Evolutionary conservation across 2,888 invertebrate species (phyloP).

Genomic region (Cenopis cana): DNA sequence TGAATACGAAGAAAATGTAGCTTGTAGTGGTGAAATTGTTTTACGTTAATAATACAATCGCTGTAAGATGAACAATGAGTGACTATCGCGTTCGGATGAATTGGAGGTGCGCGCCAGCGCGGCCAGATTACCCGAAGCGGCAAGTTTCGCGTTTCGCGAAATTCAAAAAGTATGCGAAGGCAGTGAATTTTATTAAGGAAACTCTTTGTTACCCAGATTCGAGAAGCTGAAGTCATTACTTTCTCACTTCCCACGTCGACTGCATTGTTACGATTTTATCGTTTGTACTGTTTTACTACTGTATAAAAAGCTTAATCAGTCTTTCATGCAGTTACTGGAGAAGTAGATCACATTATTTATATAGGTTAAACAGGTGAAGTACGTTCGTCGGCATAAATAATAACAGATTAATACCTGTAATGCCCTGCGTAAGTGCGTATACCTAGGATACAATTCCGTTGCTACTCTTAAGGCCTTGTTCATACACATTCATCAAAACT

Average conservation of each 20-base stretch:
- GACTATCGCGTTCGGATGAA: too few species aligned
- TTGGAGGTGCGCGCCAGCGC: too few species aligned
- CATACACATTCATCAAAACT: too few species aligned
- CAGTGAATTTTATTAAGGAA: not conserved
- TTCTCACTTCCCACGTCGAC: not conserved
- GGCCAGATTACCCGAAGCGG: not conserved
- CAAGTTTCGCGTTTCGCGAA: slow-evolving; percentile 1
- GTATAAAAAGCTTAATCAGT: not conserved
- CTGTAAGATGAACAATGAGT: too few species aligned
- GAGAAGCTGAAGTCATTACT: not conserved
- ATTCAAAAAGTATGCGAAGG: not conserved
- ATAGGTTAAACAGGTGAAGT: not conserved
- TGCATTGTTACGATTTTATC: slow-evolving; percentile 2
- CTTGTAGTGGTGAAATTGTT: not conserved
- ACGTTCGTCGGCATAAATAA: too few species aligned
- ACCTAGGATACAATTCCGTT: too few species aligned
- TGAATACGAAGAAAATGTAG: not conserved
- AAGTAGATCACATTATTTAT: not conserved
- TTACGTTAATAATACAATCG: not conserved
- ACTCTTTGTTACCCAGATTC: not conserved
- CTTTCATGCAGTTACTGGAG: not conserved
- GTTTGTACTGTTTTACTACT: not conserved
- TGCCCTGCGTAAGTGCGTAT: too few species aligned
- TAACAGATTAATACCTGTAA: too few species aligned
- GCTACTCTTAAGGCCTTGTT: too few species aligned